Base-by-base conservation (phyloP, 2,113 vertebrate species). In the Nycticorax nycticorax region DNA sequence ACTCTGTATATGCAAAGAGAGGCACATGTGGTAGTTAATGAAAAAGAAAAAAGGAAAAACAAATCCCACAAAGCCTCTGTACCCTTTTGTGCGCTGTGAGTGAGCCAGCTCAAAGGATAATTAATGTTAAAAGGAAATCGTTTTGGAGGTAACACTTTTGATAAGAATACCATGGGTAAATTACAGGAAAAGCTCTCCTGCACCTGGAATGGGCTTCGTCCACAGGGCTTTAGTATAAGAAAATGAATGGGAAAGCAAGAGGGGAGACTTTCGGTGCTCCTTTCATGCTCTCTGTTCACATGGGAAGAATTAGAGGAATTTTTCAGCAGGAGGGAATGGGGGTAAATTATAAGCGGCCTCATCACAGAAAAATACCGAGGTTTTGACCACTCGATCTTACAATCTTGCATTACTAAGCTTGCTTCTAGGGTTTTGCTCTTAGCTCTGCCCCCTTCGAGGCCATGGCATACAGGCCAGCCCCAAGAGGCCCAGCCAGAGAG, bases 301-400 rank as follows among this genome's bases (percentile, higher is more conserved):
- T 80, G 87, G 93, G 81, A 97, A 93, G 91, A 92, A 94, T 89
- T 85, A 95, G 62, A 92, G n/a, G 57, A 92, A 79, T 87, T 93
- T 95, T 95, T 82, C 69, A 89, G 83, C 66, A 73, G 74, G 57
- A 87, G 57, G 53, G 48, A 96, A 74, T 23, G 17, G 62, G 74
- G 33, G 52, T 64, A 92, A 89, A 91, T 87, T 91, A 87, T 84
- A 78, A 87, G 92, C 0, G 12, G 43, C 56, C 39, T 86, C n/a
- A 62, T 86, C 90, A 91, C 32, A 85, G 53, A 45, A 93, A 72
- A 74, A 82, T 26, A 92, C 30, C 0, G 5, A 43, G 32, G 48
- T 57, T 93, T 87, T 73, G 77, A 81, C 62, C 28, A 17, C 62
- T 95, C 53, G 14, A 0, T 64, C 76, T 89, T 82, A 41, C 48